Evolutionary conservation across 2,888 invertebrate species (phyloP).

Genomic region (Lutraria lutraria): DNA sequence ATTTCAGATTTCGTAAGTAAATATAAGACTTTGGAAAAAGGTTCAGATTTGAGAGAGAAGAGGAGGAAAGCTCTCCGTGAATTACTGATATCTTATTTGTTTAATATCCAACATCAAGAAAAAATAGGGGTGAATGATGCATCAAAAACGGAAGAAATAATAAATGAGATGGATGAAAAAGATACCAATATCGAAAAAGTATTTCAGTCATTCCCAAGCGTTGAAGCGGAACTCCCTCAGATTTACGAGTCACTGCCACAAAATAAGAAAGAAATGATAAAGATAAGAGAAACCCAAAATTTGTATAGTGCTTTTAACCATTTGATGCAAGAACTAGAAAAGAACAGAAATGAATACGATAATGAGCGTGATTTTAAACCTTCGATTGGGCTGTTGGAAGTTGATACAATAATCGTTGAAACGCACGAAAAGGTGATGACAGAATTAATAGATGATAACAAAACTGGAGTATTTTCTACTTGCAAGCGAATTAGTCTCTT

Average conservation of each 20-base stretch:
- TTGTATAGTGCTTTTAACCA: constrained; percentile 40
- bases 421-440: constrained; percentile 33
- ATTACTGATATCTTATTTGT: constrained; percentile 28
- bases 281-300: constrained; percentile 29
- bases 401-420: constrained; percentile 20
- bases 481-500: neutral
- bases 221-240: neutral
- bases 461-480: constrained; percentile 19
- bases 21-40: neutral
- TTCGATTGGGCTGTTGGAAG: constrained; percentile 22
- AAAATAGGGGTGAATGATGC: constrained; percentile 32
- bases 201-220: too few relatives aligned
- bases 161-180: neutral
- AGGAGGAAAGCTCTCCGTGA: neutral
- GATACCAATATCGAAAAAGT: too few relatives aligned
- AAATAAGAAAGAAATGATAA: neutral
- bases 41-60: neutral
- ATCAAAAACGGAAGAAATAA: constrained; percentile 25
- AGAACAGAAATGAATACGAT: neutral
- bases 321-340: constrained; percentile 7
- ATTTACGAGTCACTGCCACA: neutral
- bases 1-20: neutral
- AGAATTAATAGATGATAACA: constrained; percentile 28
- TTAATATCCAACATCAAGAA: constrained; percentile 35
- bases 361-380: neutral